Conservation (phyloP, 2,797 vertebrate species). For the Oreochromis mossambicus region DNA sequence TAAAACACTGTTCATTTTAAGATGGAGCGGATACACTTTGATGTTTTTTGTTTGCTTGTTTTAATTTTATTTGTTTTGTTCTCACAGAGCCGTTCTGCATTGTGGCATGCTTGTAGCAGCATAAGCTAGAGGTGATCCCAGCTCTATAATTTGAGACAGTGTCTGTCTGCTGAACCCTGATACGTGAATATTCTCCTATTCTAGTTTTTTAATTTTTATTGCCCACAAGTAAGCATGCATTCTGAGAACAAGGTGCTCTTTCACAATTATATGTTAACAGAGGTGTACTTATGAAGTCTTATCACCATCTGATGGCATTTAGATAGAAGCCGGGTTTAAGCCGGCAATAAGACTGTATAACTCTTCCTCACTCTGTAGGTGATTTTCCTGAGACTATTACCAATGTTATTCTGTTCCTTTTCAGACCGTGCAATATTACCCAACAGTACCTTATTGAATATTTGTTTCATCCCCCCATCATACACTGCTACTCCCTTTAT, state of each 20-base stretch:
- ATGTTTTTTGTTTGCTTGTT: neutral
- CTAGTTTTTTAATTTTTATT: neutral
- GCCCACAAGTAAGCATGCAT: neutral
- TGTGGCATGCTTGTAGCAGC: fast-evolving
- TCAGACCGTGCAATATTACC: too few relatives aligned
- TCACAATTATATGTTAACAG: neutral
- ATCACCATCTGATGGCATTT: neutral
- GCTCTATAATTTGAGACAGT: neutral
- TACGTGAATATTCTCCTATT: neutral
- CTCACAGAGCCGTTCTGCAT: neutral
- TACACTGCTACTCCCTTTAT: too few relatives aligned
- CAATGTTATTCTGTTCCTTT: too few relatives aligned
- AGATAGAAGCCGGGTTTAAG: neutral
- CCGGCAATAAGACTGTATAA: too few relatives aligned
- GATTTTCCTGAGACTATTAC: too few relatives aligned
- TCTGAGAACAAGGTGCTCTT: neutral
- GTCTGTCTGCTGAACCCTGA: fast-evolving
- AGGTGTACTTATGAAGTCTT: neutral
- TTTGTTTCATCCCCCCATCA: too few relatives aligned
- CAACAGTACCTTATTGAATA: too few relatives aligned
- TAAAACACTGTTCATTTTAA: neutral
- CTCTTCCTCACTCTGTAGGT: too few relatives aligned
- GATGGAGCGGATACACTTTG: neutral
- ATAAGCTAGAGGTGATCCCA: neutral
- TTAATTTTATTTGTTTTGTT: neutral